These are phyloP conservation scores for Bombus ignitus DNA, from an alignment of 1,140 invertebrate genomes.

Conservation along the genomic window DNA sequence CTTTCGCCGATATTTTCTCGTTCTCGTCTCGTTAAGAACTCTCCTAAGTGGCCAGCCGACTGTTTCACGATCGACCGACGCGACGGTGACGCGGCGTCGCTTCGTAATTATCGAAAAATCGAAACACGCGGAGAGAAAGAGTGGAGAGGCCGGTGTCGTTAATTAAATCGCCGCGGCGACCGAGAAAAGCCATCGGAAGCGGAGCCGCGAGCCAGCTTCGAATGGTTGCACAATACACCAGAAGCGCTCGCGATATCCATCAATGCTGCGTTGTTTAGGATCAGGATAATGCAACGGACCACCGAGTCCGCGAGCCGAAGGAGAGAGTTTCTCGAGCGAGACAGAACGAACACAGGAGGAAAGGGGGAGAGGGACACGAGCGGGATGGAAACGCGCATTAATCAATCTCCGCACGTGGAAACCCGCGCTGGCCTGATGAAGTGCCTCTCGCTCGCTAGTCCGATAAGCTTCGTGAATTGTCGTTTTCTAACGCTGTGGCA, in stretches of 20 bases:
- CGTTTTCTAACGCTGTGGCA: not conserved
- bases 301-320: conserved; percentile 55
- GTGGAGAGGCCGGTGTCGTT: conserved; percentile 14
- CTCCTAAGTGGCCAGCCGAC: not conserved
- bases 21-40: conserved; percentile 32
- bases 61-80: conserved; percentile 27
- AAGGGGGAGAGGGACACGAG: conserved; percentile 3
- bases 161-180: conserved; percentile 55
- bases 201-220: conserved; percentile 16
- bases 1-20: conserved; percentile 57
- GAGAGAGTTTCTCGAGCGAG: conserved; percentile 61
- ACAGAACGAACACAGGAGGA: not conserved
- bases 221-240: conserved; percentile 66
- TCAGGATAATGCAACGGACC: conserved; percentile 67
- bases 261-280: conserved; percentile 64
- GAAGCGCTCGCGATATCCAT: conserved; percentile 67
- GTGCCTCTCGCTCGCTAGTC: conserved; percentile 31
- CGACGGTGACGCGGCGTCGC: conserved; percentile 32
- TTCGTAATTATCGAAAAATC: conserved; percentile 63
- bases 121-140: not conserved
- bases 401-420: conserved; percentile 69
- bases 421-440: conserved; percentile 47
- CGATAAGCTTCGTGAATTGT: conserved; percentile 60
- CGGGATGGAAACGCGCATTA: conserved; percentile 69
- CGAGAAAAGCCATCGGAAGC: conserved; percentile 58